Base-by-base conservation (phyloP, 2,888 invertebrate genomes). In the Perizoma affinitatum region DNA sequence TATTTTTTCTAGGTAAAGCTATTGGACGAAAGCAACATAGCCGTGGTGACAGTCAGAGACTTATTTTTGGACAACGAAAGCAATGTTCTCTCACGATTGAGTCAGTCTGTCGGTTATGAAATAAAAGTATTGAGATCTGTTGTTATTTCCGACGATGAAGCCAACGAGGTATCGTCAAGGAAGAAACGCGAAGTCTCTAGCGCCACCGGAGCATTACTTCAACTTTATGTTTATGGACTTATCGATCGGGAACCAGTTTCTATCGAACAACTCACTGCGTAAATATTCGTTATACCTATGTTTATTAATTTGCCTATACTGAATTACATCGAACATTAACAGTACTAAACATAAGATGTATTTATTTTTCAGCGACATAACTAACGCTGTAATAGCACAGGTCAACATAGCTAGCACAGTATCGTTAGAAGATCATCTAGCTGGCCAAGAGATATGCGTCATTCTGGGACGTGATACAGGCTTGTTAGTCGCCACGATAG, bases 351-450 rank as follows among this genome's bases (percentile, higher is more conserved):
- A 41, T 22, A 22, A 22, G 54, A 51, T 41, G 8, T 58, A 49
- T 51, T 54, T 63, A 52, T 56, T 60, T 86, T 87, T 57, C 82
- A 91, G 92, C 58, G 87, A 90, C 66, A 82, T 91, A 73, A 81
- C 67, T 65, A 80, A 72, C 64, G 81, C 76, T 65, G 76, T 70
- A 52, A 73, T 76, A 60, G 68, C 72, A 48, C 68, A 78, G 65
- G 78, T 82, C 61, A 80, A 68, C 70, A 71, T 88, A 75, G 78
- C 81, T 40, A 80, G 78, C 60, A 79, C 80, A 48, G 58, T 86
- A 79, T 80, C 90, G 36, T 71, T 92, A 41, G 80, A 87, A 86
- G 88, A 90, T 82, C 84, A 90, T 86, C 84, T 91, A 48, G 79
- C 82, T 67, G 75, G 70, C 68, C 74, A 74, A 55, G 76, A 79